Conservation (phyloP, 2,888 invertebrate species). For the Dysmachus trigonus region DNA sequence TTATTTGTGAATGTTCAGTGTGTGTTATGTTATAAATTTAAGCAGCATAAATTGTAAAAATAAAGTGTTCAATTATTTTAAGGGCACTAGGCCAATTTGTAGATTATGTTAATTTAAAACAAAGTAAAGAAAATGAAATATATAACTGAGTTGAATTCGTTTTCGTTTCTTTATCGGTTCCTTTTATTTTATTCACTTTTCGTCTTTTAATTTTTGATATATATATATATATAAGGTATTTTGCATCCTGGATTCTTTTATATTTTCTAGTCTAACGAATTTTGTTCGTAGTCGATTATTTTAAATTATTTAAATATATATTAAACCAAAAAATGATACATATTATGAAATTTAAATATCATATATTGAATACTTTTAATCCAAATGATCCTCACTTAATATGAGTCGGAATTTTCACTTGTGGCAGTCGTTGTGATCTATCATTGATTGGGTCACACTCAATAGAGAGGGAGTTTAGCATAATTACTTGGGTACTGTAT, state of each 20-base stretch:
- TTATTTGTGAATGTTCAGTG: slow-evolving; percentile 37
- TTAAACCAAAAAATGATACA: background rate
- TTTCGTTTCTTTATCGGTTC: slow-evolving; percentile 10
- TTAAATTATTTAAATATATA: too few species aligned
- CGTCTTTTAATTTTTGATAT: background rate
- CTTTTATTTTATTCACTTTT: background rate
- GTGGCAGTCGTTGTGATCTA: background rate
- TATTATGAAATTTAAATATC: background rate
- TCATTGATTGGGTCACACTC: background rate
- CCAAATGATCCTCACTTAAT: background rate
- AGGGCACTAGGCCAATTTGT: slow-evolving; percentile 39
- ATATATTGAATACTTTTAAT: background rate
- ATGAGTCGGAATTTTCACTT: background rate
- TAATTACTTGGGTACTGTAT: too few species aligned
- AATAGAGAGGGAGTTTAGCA: too few species aligned
- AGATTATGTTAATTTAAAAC: slow-evolving; percentile 46
- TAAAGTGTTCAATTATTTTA: slow-evolving; percentile 47
- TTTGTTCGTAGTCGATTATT: background rate
- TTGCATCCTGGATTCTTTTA: background rate
- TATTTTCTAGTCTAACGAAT: background rate
- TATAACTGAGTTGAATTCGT: slow-evolving; percentile 28
- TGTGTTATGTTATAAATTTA: slow-evolving; percentile 30
- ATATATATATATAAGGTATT: too few species aligned
- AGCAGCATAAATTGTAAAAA: slow-evolving; percentile 41
- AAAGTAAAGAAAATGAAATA: slow-evolving; percentile 39